Base-by-base conservation (phyloP, 2,888 invertebrate species). In the Drosophila neonasuta region DNA sequence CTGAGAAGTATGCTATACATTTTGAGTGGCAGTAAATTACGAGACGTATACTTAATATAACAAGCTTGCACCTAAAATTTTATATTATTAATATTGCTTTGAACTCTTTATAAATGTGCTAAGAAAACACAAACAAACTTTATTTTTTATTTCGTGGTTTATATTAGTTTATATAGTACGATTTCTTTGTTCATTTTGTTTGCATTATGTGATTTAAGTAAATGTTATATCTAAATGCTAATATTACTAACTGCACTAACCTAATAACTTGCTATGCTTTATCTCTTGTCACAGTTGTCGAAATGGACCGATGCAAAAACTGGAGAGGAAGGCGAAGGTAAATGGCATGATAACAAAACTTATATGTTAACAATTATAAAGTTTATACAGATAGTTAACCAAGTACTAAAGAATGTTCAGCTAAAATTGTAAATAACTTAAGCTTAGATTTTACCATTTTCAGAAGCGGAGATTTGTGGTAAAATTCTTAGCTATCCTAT, bases 201-300 rank as follows among this genome's bases (percentile, higher is more conserved):
- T 24, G 24, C 24, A 24, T 24, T 24, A 24, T 24, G 24, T 24
- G 1, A 24, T 24, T 20, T 24, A 24, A 24, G 24, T 24, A 6
- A 24, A 24, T 24, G 24, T 1, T 24, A 24, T 24, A 24, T 24
- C 24, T 2, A 0, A 46, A 3, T 52, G 34, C 15, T 54, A 1
- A 0, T 0, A 24, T 24, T 55, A 56, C 30, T 24, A 50, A 32
- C 65, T 42, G 2, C 48, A 63, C 65, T 79, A 79, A 79, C 63
- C 36, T 36, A 9, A 24, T 13, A 32, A 44, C 51, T 24, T 42
- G 44, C 24, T 64, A 45, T 61, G 34, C 61, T 57, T 39, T 56
- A 5, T 55, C 10, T 65, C 93, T 70, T 59, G 60, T 93, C 93
- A 15, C 39, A 95, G 92, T 95, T 95, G 93, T 95, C 95, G 92